A percentile compares a stretch with the other conserved stretches of the same genome.
These are phyloP conservation scores for Percina caprodes DNA, from an alignment of 2,113 vertebrate genomes.

Conservation along the genomic window DNA sequence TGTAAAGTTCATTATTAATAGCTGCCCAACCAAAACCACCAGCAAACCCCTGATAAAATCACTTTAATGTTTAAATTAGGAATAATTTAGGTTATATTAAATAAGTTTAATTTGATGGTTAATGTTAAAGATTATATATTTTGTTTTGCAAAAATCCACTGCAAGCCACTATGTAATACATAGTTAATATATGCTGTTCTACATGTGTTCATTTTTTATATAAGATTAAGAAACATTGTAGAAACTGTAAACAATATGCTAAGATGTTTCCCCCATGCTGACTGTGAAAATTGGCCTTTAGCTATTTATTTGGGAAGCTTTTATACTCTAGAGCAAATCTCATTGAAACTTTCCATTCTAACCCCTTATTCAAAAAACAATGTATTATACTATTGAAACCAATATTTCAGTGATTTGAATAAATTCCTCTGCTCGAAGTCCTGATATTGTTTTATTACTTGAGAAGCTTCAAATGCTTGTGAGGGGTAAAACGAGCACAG, in stretches of 20 bases:
- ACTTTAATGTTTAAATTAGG: not conserved
- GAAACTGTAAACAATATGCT: not conserved
- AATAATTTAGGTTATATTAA: not conserved
- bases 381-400: constrained; percentile 31
- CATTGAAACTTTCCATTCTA: constrained; percentile 22
- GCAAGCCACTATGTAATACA: not conserved
- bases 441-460: constrained; percentile 16
- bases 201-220: not conserved
- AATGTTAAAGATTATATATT: no score
- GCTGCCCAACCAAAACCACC: not conserved
- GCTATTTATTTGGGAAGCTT: not conserved
- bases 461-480: constrained; percentile 49
- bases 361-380: constrained; percentile 7
- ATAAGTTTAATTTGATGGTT: not conserved
- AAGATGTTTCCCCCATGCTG: not conserved
- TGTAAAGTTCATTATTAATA: not conserved
- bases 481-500: constrained; percentile 39
- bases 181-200: not conserved
- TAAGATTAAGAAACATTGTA: not conserved
- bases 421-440: constrained; percentile 40
- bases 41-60: not conserved
- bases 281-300: not conserved
- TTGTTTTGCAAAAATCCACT: not conserved
- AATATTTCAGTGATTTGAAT: constrained; percentile 41
- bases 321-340: constrained; percentile 12